phyloP scores from a whole-genome alignment of 2,797 vertebrate genomes.

The Hirundo rustica region DNA sequence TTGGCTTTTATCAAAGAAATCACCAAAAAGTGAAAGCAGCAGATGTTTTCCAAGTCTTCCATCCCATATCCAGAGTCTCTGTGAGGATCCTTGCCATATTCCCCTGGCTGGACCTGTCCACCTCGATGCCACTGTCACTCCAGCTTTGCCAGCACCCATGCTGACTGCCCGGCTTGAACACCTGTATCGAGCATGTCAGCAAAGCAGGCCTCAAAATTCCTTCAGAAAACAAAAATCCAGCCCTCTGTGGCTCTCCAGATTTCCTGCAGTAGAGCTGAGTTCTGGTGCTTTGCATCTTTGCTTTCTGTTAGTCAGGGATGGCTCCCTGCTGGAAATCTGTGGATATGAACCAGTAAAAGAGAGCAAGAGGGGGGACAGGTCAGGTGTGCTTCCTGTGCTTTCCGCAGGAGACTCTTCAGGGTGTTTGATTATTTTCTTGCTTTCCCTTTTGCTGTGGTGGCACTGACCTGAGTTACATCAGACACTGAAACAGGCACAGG shows the following conservation, averaged over 20 bases:
- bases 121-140: neutral
- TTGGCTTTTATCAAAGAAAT: neutral
- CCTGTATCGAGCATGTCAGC: neutral
- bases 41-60: neutral
- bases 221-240: neutral
- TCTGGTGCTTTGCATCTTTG: neutral
- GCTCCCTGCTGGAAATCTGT: neutral
- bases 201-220: constrained; percentile 32
- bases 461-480: neutral
- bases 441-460: neutral
- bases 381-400: neutral
- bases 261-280: neutral
- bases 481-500: neutral
- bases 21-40: neutral
- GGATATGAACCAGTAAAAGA: neutral
- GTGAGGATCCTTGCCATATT: neutral
- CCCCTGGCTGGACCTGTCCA: neutral
- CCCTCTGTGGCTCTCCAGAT: neutral
- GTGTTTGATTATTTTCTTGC: neutral
- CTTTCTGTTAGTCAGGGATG: neutral
- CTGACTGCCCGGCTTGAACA: neutral
- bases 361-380: neutral
- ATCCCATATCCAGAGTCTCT: neutral
- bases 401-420: neutral
- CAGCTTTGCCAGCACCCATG: neutral